Evolutionary conservation across 2,797 vertebrate genomes (phyloP).

Genomic region (Gambusia yucatana): DNA sequence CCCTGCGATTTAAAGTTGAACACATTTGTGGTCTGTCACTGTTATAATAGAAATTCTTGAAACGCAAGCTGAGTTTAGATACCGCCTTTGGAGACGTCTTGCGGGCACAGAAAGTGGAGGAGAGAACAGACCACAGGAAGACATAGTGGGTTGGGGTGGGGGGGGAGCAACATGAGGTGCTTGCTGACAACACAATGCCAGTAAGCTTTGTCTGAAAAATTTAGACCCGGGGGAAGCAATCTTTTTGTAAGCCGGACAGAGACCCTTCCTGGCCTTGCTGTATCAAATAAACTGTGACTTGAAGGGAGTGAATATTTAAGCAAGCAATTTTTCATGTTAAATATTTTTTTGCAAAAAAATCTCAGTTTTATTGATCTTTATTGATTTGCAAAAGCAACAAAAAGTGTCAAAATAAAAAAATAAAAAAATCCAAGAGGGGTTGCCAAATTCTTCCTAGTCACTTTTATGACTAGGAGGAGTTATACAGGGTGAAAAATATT

Average conservation of each 20-base stretch:
- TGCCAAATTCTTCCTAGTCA: no score
- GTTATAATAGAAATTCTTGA: not conserved
- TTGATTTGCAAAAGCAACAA: no score
- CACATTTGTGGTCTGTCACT: not conserved
- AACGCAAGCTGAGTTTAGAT: not conserved
- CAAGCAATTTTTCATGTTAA: no score
- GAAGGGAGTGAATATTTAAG: no score
- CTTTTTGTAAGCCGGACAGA: no score
- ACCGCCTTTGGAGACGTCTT: not conserved
- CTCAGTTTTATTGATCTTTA: no score
- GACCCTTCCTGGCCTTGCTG: no score
- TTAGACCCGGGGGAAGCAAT: not conserved
- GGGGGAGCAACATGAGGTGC: not conserved
- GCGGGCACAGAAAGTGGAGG: not conserved
- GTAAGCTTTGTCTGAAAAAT: not conserved
- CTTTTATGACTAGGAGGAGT: no score
- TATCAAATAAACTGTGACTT: no score
- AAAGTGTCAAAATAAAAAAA: no score
- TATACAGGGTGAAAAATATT: not conserved
- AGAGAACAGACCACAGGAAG: not conserved
- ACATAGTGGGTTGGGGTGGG: not conserved
- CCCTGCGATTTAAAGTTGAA: not conserved
- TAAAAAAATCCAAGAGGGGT: no score
- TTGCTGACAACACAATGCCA: not conserved
- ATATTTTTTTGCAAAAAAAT: no score